phyloP scores from a whole-genome alignment of 2,888 invertebrate species.

The Tipula helvola region DNA sequence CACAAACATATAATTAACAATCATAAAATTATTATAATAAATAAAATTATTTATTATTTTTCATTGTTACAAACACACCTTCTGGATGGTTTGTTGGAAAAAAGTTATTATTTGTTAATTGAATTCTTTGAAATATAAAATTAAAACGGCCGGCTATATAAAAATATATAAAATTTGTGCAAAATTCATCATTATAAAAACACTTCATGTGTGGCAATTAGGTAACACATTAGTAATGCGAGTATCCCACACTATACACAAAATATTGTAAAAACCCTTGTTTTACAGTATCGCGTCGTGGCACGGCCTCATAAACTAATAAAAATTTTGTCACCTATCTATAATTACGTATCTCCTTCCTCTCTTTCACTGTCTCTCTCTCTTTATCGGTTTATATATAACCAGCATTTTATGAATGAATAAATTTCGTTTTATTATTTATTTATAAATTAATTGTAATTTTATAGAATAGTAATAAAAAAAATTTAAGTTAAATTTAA shows the following conservation, averaged over 20 bases:
- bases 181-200: background rate
- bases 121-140: background rate
- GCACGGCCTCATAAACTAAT: background rate
- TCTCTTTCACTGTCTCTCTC: background rate
- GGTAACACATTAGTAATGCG: background rate
- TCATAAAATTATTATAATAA: background rate
- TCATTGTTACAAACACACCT: background rate
- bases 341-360: background rate
- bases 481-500: background rate
- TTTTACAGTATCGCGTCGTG: background rate
- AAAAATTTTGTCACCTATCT: background rate
- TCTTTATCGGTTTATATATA: background rate
- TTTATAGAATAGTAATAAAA: background rate
- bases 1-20: background rate
- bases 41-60: background rate
- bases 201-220: background rate
- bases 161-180: background rate
- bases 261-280: background rate
- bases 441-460: background rate
- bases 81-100: background rate
- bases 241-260: background rate
- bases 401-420: background rate
- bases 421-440: background rate
- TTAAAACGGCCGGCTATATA: background rate
- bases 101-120: background rate